Percentiles rank a stretch among this genome's conserved stretches.
Evolutionary conservation across 2,888 invertebrate species (phyloP).

Genomic region (Axea sp.): DNA sequence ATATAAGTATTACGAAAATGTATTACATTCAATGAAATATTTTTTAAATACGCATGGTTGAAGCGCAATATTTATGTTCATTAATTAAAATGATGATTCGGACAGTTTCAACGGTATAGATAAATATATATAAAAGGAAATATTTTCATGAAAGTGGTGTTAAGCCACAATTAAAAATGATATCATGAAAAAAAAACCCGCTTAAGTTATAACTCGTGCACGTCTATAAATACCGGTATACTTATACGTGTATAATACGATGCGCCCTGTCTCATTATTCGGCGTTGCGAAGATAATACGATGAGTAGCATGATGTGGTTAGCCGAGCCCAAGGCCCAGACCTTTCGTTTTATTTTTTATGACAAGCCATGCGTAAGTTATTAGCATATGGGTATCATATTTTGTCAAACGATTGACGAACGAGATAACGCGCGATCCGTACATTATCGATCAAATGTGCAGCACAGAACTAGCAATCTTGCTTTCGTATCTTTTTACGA

Average conservation of each 20-base stretch:
- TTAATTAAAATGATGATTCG: too few species aligned
- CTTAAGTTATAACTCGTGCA: conserved; percentile 42
- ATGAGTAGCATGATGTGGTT: conserved; percentile 67
- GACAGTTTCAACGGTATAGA: too few species aligned
- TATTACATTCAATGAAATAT: too few species aligned
- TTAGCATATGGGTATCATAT: conserved; percentile 76
- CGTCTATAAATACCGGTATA: conserved; percentile 49
- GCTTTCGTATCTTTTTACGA: conserved; percentile 35
- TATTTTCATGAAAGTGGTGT: too few species aligned
- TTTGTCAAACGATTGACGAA: conserved; percentile 70
- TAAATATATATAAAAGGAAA: too few species aligned
- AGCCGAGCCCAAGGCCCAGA: conserved; percentile 63
- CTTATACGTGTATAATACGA: conserved; percentile 46
- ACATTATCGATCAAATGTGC: conserved; percentile 63
- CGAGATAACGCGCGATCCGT: conserved; percentile 68
- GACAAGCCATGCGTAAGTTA: conserved; percentile 73
- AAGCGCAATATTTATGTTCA: too few species aligned
- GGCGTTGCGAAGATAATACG: conserved; percentile 68
- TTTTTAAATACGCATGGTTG: too few species aligned
- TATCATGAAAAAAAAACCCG: conserved; percentile 7
- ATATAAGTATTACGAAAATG: too few species aligned
- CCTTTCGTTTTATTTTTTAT: conserved; percentile 51
- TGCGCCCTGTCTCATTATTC: conserved; percentile 62
- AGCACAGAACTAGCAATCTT: conserved; percentile 37
- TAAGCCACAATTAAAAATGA: too few species aligned